phyloP scores from a whole-genome alignment of 2,113 vertebrate genomes.

The Climacteris rufus region DNA sequence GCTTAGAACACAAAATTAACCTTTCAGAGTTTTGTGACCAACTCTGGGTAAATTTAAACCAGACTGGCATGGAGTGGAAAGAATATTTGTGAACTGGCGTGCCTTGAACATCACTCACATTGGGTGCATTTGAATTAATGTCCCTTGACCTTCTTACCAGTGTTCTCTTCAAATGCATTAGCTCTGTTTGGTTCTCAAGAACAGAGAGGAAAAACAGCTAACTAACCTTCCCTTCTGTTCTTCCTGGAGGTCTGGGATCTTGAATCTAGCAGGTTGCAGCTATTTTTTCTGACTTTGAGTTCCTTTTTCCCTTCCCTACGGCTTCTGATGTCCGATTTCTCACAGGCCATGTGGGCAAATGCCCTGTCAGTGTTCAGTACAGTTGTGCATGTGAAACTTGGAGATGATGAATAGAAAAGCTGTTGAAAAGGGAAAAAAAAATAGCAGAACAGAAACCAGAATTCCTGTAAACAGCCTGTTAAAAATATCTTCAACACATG shows the following conservation, averaged over 20 bases:
- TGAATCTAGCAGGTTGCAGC: not conserved
- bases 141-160: not conserved
- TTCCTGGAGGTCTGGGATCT: not conserved
- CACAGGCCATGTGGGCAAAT: not conserved
- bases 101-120: fast-evolving
- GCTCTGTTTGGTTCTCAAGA: not conserved
- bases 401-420: constrained; percentile 14
- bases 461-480: constrained; percentile 58
- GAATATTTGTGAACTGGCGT: not conserved
- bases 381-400: not conserved
- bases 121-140: fast-evolving
- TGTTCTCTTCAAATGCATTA: not conserved
- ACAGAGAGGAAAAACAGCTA: not conserved
- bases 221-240: not conserved
- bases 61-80: fast-evolving
- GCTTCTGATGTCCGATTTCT: not conserved
- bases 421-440: not conserved
- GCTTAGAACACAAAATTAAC: not conserved
- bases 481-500: constrained; percentile 48
- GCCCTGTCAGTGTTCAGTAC: not conserved
- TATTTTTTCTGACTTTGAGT: not conserved
- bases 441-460: constrained; percentile 57
- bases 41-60: not conserved
- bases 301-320: not conserved
- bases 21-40: not conserved